Conservation (phyloP, 2,797 vertebrate species). For the Sebastes wilsoni region DNA sequence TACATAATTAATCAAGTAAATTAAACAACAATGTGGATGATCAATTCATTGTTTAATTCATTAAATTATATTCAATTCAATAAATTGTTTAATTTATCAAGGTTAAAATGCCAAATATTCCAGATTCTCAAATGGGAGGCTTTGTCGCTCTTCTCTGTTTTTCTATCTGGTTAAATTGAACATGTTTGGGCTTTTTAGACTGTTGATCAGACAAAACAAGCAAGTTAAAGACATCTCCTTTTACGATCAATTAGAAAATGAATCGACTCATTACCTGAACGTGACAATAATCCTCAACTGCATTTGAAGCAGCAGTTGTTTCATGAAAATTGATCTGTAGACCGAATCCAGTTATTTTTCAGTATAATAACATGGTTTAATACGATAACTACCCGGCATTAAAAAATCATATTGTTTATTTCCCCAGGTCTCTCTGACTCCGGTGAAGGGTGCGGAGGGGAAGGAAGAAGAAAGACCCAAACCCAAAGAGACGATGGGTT, state of each 20-base stretch:
- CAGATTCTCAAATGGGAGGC: neutral
- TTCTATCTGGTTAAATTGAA: neutral
- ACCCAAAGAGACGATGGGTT: slow-evolving; percentile 91
- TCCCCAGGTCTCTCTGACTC: slow-evolving; percentile 89
- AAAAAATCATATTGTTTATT: neutral
- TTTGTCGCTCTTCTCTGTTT: neutral
- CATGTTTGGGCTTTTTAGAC: neutral
- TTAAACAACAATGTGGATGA: neutral
- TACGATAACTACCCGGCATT: neutral
- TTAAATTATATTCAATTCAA: neutral
- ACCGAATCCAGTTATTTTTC: neutral
- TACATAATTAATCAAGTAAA: neutral
- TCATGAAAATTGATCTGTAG: neutral
- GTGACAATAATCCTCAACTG: neutral
- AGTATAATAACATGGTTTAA: neutral
- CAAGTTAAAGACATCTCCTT: neutral
- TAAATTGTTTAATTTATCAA: neutral
- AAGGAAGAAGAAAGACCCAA: slow-evolving; percentile 94
- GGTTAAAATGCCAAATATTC: neutral
- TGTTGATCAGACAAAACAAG: neutral
- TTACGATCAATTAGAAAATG: neutral
- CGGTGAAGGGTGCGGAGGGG: slow-evolving; percentile 91
- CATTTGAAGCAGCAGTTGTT: neutral
- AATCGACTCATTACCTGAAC: neutral
- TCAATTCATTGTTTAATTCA: neutral